A percentile compares a stretch with the other conserved stretches of the same genome.
Conservation (phyloP, 2,797 vertebrate genomes). For the Eremophila alpestris region DNA sequence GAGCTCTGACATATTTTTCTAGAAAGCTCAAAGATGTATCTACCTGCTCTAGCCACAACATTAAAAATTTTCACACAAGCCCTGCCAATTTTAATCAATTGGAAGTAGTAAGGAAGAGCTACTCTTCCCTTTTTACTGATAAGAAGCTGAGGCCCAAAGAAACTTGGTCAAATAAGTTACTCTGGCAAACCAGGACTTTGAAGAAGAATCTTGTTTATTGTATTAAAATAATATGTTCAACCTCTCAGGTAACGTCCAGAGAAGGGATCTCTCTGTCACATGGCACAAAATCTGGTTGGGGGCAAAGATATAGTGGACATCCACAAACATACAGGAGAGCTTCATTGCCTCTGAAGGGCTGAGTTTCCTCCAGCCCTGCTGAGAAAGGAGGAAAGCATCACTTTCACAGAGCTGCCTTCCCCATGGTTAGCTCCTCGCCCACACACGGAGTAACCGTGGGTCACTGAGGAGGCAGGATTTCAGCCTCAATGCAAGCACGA, state of each 20-base stretch:
- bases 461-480: constrained; percentile 54
- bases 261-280: background rate
- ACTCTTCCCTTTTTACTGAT: background rate
- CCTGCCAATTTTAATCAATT: background rate
- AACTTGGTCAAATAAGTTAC: background rate
- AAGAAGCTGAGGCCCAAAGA: background rate
- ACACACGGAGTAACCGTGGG: constrained; percentile 5
- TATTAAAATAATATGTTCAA: background rate
- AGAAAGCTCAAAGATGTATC: background rate
- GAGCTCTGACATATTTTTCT: background rate
- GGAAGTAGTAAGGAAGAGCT: background rate
- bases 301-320: background rate
- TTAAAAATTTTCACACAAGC: background rate
- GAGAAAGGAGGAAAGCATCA: background rate
- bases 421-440: background rate
- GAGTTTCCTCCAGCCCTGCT: background rate
- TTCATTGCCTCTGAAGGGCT: background rate
- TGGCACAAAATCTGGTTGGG: background rate
- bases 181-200: background rate
- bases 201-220: background rate
- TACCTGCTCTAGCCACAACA: background rate
- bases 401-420: background rate
- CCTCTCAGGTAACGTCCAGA: background rate
- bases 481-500: constrained; percentile 56
- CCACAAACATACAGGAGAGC: background rate